A percentile compares a stretch with the other conserved stretches of the same genome.
Conservation (phyloP, 1,140 invertebrate genomes). For the Hestina assimilis region DNA sequence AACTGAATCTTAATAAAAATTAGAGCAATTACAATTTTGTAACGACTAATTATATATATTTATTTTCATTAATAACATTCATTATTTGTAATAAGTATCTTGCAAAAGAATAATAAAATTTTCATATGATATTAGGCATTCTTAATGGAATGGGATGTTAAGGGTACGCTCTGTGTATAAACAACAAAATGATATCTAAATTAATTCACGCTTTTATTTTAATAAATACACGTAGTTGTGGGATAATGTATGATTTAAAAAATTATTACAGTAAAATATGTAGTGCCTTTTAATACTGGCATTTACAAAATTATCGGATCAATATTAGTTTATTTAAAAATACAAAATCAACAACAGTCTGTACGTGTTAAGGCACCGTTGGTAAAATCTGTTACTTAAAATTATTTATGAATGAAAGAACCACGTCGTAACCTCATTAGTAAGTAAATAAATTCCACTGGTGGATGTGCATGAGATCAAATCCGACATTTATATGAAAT, state of each 20-base stretch:
- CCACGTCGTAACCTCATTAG: conserved; percentile 29
- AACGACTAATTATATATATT: too few species aligned
- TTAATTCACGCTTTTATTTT: background rate
- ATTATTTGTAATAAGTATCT: too few species aligned
- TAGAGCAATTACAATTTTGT: too few species aligned
- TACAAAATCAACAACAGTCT: conserved; percentile 37
- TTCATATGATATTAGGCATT: too few species aligned
- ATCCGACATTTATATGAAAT: conserved; percentile 50
- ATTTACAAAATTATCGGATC: background rate
- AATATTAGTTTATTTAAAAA: conserved; percentile 19
- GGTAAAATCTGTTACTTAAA: conserved; percentile 50
- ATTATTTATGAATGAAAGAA: conserved; percentile 43
- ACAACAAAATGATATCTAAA: too few species aligned
- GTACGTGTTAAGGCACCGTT: conserved; percentile 59
- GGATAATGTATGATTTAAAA: background rate
- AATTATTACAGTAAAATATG: background rate
- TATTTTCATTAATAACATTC: too few species aligned
- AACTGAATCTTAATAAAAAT: too few species aligned
- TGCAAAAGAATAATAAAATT: too few species aligned
- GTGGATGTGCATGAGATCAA: conserved; percentile 72
- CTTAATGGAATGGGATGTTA: too few species aligned
- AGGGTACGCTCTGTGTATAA: too few species aligned
- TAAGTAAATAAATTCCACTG: conserved; percentile 59
- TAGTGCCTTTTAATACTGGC: conserved; percentile 3
- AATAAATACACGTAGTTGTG: background rate